These are phyloP conservation scores for Dendropsophus ebraccatus DNA, from an alignment of 2,113 vertebrate species.

Conservation along the genomic window DNA sequence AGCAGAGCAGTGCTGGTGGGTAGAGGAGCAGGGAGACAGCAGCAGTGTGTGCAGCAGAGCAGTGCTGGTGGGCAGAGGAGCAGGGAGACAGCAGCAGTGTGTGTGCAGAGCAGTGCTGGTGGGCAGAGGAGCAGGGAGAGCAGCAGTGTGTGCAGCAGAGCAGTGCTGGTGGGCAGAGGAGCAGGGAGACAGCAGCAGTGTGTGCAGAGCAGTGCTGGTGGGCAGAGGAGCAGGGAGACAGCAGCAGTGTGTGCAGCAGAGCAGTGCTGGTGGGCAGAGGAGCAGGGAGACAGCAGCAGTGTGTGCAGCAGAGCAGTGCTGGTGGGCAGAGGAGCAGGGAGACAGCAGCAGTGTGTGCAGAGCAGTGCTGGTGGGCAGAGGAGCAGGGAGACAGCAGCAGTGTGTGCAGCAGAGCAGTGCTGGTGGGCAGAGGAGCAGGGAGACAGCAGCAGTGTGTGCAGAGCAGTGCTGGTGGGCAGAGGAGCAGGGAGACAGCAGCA, in stretches of 20 bases:
- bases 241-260: conserved; percentile 67
- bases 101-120: no score
- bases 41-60: conserved; percentile 67
- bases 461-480: conserved; percentile 54
- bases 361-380: conserved; percentile 53
- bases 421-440: conserved; percentile 58
- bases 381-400: conserved; percentile 64
- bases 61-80: conserved; percentile 51
- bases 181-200: conserved; percentile 65
- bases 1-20: conserved; percentile 56
- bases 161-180: no score
- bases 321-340: conserved; percentile 59
- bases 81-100: conserved; percentile 65
- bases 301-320: conserved; percentile 64
- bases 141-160: no score
- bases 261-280: conserved; percentile 52
- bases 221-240: conserved; percentile 60
- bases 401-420: conserved; percentile 64
- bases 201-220: conserved; percentile 60
- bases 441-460: conserved; percentile 65
- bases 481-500: conserved; percentile 64
- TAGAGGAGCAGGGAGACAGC: conserved; percentile 61
- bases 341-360: conserved; percentile 66
- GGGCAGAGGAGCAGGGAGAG: conserved; percentile 60
- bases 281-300: conserved; percentile 64